Percentiles rank a stretch among this genome's conserved stretches.
Conservation (phyloP, 2,888 invertebrate genomes). For the Phalera bucephala region DNA sequence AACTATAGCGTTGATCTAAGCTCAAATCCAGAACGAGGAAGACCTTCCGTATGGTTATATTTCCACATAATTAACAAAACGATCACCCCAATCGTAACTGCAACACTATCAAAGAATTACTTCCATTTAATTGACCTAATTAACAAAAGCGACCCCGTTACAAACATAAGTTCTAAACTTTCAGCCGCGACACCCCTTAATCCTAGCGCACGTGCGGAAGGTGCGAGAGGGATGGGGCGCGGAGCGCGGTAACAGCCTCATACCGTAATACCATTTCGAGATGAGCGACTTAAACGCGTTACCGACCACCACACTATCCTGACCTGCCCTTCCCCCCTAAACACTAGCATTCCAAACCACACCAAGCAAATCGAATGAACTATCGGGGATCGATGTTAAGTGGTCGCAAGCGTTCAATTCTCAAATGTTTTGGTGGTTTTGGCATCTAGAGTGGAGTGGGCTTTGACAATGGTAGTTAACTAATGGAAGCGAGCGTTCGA, state of each 20-base stretch:
- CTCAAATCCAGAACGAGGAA: too few species aligned
- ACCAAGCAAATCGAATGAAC: conserved; percentile 37
- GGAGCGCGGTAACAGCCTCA: conserved; percentile 51
- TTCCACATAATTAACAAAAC: too few species aligned
- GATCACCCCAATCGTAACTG: too few species aligned
- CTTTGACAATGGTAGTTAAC: conserved; percentile 78
- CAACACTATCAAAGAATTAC: background rate
- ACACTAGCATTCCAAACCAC: conserved; percentile 19
- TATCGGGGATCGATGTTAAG: conserved; percentile 39
- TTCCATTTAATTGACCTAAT: background rate
- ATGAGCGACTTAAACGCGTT: conserved; percentile 80
- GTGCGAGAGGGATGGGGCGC: conserved; percentile 44
- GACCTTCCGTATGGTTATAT: too few species aligned
- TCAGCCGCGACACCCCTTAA: conserved; percentile 62
- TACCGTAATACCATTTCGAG: conserved; percentile 79
- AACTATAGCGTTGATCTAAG: too few species aligned
- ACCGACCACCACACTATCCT: conserved; percentile 52
- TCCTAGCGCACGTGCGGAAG: conserved; percentile 56
- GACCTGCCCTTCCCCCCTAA: conserved; percentile 36
- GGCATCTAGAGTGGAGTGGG: conserved; percentile 68
- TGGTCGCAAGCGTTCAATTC: conserved; percentile 63
- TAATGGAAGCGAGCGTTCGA: conserved; percentile 65
- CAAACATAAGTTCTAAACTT: conserved; percentile 16
- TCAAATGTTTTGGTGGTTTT: conserved; percentile 72
- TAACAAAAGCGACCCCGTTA: background rate